Evolutionary conservation across 1,140 invertebrate species (phyloP).

Genomic region (Periplaneta americana): DNA sequence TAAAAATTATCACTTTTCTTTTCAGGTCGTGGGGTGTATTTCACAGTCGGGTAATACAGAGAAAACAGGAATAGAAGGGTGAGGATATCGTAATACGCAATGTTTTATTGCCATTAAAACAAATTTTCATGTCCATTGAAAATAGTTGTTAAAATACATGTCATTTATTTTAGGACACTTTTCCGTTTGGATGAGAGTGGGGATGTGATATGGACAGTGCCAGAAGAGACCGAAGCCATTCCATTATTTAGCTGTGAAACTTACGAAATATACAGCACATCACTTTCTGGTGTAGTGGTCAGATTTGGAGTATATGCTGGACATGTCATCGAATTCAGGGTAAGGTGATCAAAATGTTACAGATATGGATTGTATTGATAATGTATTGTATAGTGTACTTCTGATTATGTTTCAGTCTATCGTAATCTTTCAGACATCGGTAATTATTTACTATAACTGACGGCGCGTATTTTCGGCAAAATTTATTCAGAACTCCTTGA

Average conservation of each 20-base stretch:
- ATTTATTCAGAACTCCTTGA: no score
- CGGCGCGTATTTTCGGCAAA: no score
- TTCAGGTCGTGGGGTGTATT: slow-evolving; percentile 44
- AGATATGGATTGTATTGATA: no score
- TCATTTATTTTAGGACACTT: slow-evolving; percentile 45
- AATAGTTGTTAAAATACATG: slow-evolving; percentile 5
- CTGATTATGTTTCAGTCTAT: no score
- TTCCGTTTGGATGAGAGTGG: slow-evolving; percentile 57
- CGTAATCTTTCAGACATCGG: no score
- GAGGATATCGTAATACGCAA: slow-evolving; percentile 18
- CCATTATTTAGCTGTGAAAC: slow-evolving; percentile 61
- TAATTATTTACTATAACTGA: no score
- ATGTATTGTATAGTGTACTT: no score
- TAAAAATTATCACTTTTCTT: background rate
- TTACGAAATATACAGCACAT: slow-evolving; percentile 47
- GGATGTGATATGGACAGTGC: slow-evolving; percentile 57
- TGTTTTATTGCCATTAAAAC: background rate
- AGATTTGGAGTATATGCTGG: slow-evolving; percentile 57
- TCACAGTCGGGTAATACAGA: slow-evolving; percentile 40
- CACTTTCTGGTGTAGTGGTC: slow-evolving; percentile 33
- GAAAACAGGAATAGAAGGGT: slow-evolving; percentile 49
- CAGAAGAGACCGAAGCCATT: slow-evolving; percentile 48
- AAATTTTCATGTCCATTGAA: background rate
- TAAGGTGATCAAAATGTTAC: slow-evolving; percentile 30
- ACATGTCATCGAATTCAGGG: slow-evolving; percentile 59